Base-by-base conservation (phyloP, 53 echinoderm and acorn worm species). In the Hippasteria phrygiana region DNA sequence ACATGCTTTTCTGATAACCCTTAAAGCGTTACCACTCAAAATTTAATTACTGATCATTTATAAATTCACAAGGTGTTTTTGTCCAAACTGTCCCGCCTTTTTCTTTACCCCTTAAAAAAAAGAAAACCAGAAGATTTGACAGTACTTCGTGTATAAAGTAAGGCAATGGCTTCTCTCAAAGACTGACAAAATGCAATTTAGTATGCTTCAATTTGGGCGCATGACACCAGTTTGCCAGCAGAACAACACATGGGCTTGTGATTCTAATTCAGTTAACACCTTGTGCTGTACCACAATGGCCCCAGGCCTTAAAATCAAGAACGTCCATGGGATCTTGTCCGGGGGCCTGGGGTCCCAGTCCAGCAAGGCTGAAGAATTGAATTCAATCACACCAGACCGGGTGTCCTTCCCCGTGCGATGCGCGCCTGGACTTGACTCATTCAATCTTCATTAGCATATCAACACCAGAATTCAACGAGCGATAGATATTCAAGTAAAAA, bases 381-480 rank as follows among this genome's bases (percentile, higher is more conserved):
- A 81, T 81, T 81, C 65, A 81, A 81, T 81, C 62, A 81, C 16
- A 22, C 38, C 22, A 79, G 78, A 59, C 55, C 78, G 8, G 78
- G 54, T 54, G 56, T 54, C 78, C n/a, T 24, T 20, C 31, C 32
- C 1, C 33, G 59, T 55, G 10, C 17, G 81, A 63, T 37, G 24
- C 11, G 28, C 32, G 46, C 28, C 65, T 81, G 81, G 29, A 62
- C 55, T 81, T 64, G 63, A 64, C 81, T 81, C 81, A 81, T 81
- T 45, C 81, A 47, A 81, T 81, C 81, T 33, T 63, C 81, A 81
- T 81, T 81, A 81, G 81, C 81, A 80, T 80, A 80, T 43, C 80
- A 81, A 81, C 11, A 22, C 64, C 81, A 81, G 81, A 62, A 36
- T 81, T 81, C 28, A 65, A 63, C 43, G 29, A 17, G 29, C 39